Evolutionary conservation across 2,888 invertebrate genomes (phyloP).

Genomic region (Aphidius colemani): DNA sequence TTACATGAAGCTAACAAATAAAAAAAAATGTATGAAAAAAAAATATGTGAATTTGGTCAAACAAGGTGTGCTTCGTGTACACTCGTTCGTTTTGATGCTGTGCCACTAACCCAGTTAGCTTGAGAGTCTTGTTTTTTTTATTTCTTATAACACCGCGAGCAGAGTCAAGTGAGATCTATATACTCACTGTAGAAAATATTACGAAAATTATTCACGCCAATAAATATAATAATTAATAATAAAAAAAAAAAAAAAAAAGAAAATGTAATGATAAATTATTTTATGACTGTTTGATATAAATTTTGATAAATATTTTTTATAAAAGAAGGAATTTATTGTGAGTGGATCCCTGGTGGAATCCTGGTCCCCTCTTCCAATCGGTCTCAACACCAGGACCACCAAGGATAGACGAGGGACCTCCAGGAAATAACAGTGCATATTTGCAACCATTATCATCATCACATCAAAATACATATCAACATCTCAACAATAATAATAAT

Average conservation of each 20-base stretch:
- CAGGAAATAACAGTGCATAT: slow-evolving; percentile 41
- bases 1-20: too few relatives aligned
- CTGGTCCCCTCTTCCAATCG: slow-evolving; percentile 52
- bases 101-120: slow-evolving; percentile 59
- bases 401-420: slow-evolving; percentile 54
- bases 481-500: slow-evolving; percentile 25
- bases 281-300: not conserved
- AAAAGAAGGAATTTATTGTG: slow-evolving; percentile 24
- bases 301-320: not conserved
- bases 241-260: slow-evolving; percentile 21
- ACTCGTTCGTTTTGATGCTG: slow-evolving; percentile 43
- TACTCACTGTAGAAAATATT: slow-evolving; percentile 1
- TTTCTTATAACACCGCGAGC: too few relatives aligned
- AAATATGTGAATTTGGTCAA: slow-evolving; percentile 26
- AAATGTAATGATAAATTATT: not conserved
- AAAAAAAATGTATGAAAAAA: too few relatives aligned
- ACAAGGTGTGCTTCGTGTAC: too few relatives aligned
- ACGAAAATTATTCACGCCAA: too few relatives aligned
- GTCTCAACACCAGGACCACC: slow-evolving; percentile 52
- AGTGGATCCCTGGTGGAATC: slow-evolving; percentile 59
- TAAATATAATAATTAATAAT: too few relatives aligned
- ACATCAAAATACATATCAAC: slow-evolving; percentile 17
- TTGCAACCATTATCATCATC: slow-evolving; percentile 32
- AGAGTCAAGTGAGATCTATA: too few relatives aligned
- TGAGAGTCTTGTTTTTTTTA: slow-evolving; percentile 52